Evolutionary conservation across 2,888 invertebrate genomes (phyloP).

Genomic region (Metalampra italica): DNA sequence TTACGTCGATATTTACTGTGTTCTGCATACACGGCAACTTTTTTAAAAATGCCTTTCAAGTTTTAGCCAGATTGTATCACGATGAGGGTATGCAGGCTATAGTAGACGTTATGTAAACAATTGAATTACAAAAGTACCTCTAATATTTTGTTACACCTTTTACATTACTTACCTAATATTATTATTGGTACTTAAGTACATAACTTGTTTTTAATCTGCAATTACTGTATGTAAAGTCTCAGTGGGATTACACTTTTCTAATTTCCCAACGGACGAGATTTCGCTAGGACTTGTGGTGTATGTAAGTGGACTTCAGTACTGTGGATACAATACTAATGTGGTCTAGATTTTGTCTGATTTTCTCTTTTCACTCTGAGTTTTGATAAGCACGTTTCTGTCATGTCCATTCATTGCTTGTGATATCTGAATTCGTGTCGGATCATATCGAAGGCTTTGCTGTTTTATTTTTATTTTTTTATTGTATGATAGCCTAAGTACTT

Average conservation of each 20-base stretch:
- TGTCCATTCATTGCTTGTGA: not conserved
- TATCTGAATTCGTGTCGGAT: constrained; percentile 6
- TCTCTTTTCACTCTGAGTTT: constrained; percentile 1
- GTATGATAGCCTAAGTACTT: not conserved
- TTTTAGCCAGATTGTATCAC: too few relatives aligned
- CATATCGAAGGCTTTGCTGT: constrained; percentile 1
- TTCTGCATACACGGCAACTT: too few relatives aligned
- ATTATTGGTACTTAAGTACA: too few relatives aligned
- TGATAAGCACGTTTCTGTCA: constrained; percentile 1
- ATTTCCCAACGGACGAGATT: not conserved
- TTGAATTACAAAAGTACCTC: too few relatives aligned
- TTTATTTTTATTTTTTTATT: not conserved
- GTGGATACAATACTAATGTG: not conserved
- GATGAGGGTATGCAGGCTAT: too few relatives aligned
- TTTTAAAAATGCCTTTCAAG: too few relatives aligned
- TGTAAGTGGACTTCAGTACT: not conserved
- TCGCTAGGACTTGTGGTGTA: not conserved
- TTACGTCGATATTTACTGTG: too few relatives aligned
- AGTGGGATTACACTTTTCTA: not conserved
- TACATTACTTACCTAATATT: too few relatives aligned
- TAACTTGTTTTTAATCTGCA: not conserved
- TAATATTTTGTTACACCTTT: too few relatives aligned
- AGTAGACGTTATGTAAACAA: too few relatives aligned
- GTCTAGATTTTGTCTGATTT: not conserved
- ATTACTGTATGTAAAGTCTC: not conserved